Percentiles rank a stretch among this genome's conserved stretches.
These are phyloP conservation scores for Gortyna flavago DNA, from an alignment of 2,888 invertebrate species.

Conservation along the genomic window DNA sequence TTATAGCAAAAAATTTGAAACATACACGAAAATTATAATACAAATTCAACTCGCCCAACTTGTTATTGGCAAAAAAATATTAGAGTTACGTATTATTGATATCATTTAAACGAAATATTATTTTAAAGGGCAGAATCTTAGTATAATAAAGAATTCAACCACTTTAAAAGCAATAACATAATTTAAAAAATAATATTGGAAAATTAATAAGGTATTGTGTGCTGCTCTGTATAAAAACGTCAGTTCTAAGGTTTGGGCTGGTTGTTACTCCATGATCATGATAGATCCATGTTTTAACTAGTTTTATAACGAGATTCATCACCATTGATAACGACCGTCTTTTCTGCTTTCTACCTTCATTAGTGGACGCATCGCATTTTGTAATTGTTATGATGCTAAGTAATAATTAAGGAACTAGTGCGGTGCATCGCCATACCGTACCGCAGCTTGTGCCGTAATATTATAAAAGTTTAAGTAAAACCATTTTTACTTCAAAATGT, in stretches of 20 bases:
- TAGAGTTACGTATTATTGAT: background rate
- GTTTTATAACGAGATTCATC: slow-evolving; percentile 12
- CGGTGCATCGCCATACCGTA: background rate
- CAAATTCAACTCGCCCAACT: background rate
- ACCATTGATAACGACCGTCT: slow-evolving; percentile 19
- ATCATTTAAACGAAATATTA: background rate
- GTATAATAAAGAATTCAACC: background rate
- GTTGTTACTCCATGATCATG: background rate
- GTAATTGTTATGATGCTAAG: slow-evolving; percentile 16
- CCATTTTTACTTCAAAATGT: background rate
- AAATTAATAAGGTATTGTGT: background rate
- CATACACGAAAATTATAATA: background rate
- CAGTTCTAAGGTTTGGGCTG: background rate
- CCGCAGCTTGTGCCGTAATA: background rate
- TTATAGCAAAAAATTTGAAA: background rate
- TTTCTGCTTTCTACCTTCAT: slow-evolving; percentile 46
- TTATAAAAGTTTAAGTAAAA: slow-evolving; percentile 3
- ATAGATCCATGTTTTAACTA: background rate
- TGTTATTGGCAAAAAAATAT: background rate
- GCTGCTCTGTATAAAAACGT: background rate
- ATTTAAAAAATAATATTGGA: background rate
- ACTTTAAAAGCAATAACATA: background rate
- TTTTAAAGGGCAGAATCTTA: no score
- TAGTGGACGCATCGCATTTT: slow-evolving; percentile 10
- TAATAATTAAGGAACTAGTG: slow-evolving; percentile 21